A percentile compares a stretch with the other conserved stretches of the same genome.
Conservation (phyloP, 2,113 vertebrate species). For the Bothrops jararaca region DNA sequence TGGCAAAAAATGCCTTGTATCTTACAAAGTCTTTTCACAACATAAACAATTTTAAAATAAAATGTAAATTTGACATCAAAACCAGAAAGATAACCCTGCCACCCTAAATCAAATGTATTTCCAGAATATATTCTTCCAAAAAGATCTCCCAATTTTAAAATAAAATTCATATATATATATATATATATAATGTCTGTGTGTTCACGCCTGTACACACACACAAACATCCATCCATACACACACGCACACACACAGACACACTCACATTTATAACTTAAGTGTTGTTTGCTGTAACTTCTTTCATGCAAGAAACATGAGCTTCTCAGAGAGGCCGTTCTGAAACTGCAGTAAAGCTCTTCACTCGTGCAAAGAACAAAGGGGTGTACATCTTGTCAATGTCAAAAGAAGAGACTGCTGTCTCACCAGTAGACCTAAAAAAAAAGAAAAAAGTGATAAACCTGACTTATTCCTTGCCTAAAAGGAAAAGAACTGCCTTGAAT, state of each 20-base stretch:
- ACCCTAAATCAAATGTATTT: constrained; percentile 64
- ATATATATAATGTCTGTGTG: constrained; percentile 40
- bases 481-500: neutral
- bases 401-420: constrained; percentile 90
- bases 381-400: constrained; percentile 97
- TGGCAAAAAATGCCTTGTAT: constrained; percentile 47
- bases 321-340: constrained; percentile 90
- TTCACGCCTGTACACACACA: neutral
- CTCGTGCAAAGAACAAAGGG: constrained; percentile 92
- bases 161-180: constrained; percentile 69
- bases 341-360: constrained; percentile 94
- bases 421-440: constrained; percentile 82
- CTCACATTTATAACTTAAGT: constrained; percentile 73
- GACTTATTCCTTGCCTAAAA: neutral
- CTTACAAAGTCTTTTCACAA: constrained; percentile 59
- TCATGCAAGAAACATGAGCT: constrained; percentile 66
- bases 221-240: neutral
- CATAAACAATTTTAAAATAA: constrained; percentile 59
- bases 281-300: constrained; percentile 59
- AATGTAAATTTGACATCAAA: constrained; percentile 54
- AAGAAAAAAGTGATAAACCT: constrained; percentile 11
- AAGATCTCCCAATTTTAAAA: constrained; percentile 67
- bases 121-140: constrained; percentile 65
- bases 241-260: neutral
- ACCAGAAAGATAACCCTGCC: constrained; percentile 57